phyloP scores from a whole-genome alignment of 92 coral and sea anemone species.

The Muricea muricata region DNA sequence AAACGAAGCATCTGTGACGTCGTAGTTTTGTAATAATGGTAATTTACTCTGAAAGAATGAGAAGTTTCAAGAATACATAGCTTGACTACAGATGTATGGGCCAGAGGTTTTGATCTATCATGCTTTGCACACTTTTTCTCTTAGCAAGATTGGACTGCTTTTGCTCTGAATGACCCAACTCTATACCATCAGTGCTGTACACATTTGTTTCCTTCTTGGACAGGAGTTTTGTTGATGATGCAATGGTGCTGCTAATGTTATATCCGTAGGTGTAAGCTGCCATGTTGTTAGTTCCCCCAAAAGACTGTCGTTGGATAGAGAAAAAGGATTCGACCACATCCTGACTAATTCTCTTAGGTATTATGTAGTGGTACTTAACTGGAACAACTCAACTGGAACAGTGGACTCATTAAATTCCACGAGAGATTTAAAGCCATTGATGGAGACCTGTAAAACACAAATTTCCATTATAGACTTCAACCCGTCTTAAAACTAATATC shows the following conservation, averaged over 20 bases:
- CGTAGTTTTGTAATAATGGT: background rate
- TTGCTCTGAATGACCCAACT: background rate
- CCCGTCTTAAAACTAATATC: too few relatives aligned
- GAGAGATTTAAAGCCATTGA: conserved; percentile 57
- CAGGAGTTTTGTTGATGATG: conserved; percentile 33
- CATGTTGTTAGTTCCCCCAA: conserved; percentile 65
- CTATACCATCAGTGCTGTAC: conserved; percentile 45
- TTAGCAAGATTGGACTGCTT: background rate
- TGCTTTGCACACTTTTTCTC: conserved; percentile 3
- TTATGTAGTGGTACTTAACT: conserved; percentile 33
- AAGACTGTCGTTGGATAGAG: conserved; percentile 60
- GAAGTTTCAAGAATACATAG: background rate
- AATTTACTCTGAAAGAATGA: background rate
- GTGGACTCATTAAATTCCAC: conserved; percentile 26
- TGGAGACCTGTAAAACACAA: conserved; percentile 40
- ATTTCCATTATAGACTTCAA: background rate
- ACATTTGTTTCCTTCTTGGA: conserved; percentile 49
- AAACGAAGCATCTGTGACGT: background rate
- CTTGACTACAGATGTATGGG: background rate
- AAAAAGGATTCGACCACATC: conserved; percentile 67
- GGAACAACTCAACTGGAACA: conserved; percentile 34
- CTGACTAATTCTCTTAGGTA: conserved; percentile 55
- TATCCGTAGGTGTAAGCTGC: conserved; percentile 64
- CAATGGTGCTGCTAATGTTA: conserved; percentile 55
- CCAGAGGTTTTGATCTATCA: background rate